Evolutionary conservation across 23 tunicate genomes (phyloP).

Genomic region (Corella eumyota): DNA sequence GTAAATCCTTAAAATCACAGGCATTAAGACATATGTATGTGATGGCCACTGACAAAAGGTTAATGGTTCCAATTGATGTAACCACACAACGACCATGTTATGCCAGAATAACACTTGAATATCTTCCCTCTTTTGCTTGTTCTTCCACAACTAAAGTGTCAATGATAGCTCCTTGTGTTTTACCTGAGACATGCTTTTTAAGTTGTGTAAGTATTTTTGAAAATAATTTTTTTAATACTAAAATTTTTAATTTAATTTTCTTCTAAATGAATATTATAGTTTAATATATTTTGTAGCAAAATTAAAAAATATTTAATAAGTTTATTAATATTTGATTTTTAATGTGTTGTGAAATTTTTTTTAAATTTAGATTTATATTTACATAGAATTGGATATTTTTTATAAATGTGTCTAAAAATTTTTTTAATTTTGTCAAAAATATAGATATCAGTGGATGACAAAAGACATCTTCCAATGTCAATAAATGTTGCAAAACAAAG

Average conservation of each 20-base stretch:
- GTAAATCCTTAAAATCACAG: constrained; percentile 7
- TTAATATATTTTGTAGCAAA: not conserved
- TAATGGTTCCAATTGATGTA: constrained; percentile 75
- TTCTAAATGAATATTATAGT: not conserved
- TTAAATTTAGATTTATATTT: not conserved
- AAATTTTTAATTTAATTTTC: no score
- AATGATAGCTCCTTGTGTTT: constrained; percentile 75
- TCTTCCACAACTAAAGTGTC: no score
- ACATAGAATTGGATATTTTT: not conserved
- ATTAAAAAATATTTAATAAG: not conserved
- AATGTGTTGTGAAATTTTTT: not conserved
- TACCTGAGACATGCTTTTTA: constrained; percentile 50
- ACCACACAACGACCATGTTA: constrained; percentile 63
- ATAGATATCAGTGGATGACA: constrained; percentile 9
- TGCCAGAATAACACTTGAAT: constrained; percentile 36
- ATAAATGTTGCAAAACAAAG: constrained; percentile 27
- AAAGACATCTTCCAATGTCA: constrained; percentile 48
- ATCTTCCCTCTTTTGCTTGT: constrained; percentile 5
- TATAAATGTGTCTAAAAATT: not conserved
- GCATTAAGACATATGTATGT: constrained; percentile 87
- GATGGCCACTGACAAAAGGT: constrained; percentile 62
- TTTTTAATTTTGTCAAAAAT: not conserved
- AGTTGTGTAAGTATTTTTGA: constrained; percentile 30
- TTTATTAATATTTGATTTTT: not conserved
- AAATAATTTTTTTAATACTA: not conserved